Base-by-base conservation (phyloP, 2,888 invertebrate species). In the Anoncus sp. region DNA sequence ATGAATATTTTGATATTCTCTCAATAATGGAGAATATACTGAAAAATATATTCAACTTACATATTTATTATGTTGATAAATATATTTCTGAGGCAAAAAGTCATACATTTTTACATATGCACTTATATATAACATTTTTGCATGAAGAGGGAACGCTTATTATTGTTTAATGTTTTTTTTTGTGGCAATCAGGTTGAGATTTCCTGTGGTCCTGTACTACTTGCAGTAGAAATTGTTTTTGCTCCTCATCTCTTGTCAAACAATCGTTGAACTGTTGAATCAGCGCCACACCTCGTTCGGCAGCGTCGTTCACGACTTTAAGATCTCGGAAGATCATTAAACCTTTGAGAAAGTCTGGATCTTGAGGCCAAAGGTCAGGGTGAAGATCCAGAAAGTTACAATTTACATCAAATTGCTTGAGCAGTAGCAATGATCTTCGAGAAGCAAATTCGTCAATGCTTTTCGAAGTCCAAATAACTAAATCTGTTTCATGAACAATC, bases 171-270 rank as follows among this genome's bases (percentile, higher is more conserved):
- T 31, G 31, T 31, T 31, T 31, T 31, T 31, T 31, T 31, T 31
- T n/a, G 31, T 31, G 31, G 31, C 31, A 31, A 31, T 31, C 31
- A 31, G 31, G 31, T 31, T 31, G 31, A 31, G 31, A 31, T 31
- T 31, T 31, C 31, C 31, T 31, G 31, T 31, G 31, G 31, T 31
- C 31, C 93, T 6, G 95, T 85, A 83, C 49, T 43, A 70, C 55
- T 79, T 73, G 75, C 40, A 79, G 65, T 35, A 85, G 59, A 76
- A 79, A 81, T 76, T 83, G 78, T 63, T 85, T 83, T 72, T 85
- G 84, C 74, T 84, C 81, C 75, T 84, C 79, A 38, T 82, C 76
- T 73, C 70, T 82, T 5, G 81, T 83, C 24, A 85, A 80, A 31
- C 76, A 77, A 49, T 81, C 80, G 76, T 85, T 83, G 69, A 83